Evolutionary conservation across 2,888 invertebrate genomes (phyloP).

Genomic region (Liopterus haemorrhoidalis): DNA sequence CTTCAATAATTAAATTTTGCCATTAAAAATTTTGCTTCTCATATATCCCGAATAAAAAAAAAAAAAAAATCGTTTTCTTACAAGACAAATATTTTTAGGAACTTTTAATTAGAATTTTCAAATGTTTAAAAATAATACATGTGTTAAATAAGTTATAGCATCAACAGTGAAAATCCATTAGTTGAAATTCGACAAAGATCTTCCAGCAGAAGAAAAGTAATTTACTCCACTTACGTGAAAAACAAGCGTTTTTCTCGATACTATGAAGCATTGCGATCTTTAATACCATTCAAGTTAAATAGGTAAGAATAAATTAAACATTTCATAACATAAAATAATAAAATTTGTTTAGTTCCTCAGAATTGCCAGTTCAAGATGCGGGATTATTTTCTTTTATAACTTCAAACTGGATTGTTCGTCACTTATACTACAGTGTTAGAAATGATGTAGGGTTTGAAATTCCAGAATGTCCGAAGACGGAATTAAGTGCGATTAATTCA

Average conservation of each 20-base stretch:
- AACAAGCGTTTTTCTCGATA: slow-evolving; percentile 18
- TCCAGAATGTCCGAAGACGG: slow-evolving; percentile 9
- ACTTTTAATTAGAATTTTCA: no score
- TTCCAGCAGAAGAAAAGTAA: slow-evolving; percentile 5
- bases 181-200: no score
- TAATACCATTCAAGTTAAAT: no score
- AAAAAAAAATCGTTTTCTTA: no score
- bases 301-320: background rate
- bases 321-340: no score
- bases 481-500: slow-evolving; percentile 16
- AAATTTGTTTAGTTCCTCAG: slow-evolving; percentile 4
- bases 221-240: slow-evolving; percentile 15
- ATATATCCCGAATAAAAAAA: no score
- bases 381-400: slow-evolving; percentile 18
- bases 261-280: slow-evolving; percentile 7
- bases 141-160: no score
- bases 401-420: slow-evolving; percentile 15
- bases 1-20: no score
- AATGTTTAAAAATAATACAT: no score
- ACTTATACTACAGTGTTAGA: slow-evolving; percentile 7
- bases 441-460: background rate
- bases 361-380: slow-evolving; percentile 6
- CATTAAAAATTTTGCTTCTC: no score
- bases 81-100: no score
- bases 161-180: no score